Conservation (phyloP, 2,888 invertebrate species). For the Stramonita haemastoma region DNA sequence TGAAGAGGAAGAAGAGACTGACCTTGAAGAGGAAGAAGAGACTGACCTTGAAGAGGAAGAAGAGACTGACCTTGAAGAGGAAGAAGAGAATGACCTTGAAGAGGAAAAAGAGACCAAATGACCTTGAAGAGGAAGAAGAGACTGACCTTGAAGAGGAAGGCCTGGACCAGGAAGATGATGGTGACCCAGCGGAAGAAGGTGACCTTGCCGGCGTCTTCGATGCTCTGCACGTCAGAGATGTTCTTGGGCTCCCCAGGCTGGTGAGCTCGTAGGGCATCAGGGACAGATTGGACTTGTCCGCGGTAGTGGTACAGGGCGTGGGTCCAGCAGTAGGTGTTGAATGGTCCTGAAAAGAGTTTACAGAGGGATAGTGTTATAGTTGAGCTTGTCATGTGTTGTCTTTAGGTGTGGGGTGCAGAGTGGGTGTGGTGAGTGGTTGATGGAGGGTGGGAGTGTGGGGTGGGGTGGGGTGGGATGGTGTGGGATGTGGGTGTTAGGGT, state of each 20-base stretch:
- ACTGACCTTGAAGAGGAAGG: slow-evolving; percentile 49
- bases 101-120: neutral
- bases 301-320: slow-evolving; percentile 48
- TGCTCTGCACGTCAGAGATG: neutral
- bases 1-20: slow-evolving; percentile 46
- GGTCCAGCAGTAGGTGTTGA: slow-evolving; percentile 49
- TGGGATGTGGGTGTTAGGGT: too few relatives aligned
- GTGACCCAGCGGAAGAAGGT: slow-evolving; percentile 52
- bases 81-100: too few relatives aligned
- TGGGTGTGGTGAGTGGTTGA: too few relatives aligned
- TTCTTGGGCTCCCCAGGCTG: neutral
- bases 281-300: slow-evolving; percentile 19
- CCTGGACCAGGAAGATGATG: slow-evolving; percentile 47
- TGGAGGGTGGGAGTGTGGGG: too few relatives aligned
- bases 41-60: slow-evolving; percentile 49
- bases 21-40: slow-evolving; percentile 49
- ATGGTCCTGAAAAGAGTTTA: too few relatives aligned
- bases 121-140: slow-evolving; percentile 43
- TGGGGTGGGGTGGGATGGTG: too few relatives aligned
- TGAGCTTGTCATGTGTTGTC: too few relatives aligned
- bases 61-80: too few relatives aligned
- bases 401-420: too few relatives aligned
- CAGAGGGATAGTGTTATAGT: too few relatives aligned
- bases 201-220: slow-evolving; percentile 39
- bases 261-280: slow-evolving; percentile 42